Evolutionary conservation across 2,888 invertebrate species (phyloP).

Genomic region (Campoletis raptor): DNA sequence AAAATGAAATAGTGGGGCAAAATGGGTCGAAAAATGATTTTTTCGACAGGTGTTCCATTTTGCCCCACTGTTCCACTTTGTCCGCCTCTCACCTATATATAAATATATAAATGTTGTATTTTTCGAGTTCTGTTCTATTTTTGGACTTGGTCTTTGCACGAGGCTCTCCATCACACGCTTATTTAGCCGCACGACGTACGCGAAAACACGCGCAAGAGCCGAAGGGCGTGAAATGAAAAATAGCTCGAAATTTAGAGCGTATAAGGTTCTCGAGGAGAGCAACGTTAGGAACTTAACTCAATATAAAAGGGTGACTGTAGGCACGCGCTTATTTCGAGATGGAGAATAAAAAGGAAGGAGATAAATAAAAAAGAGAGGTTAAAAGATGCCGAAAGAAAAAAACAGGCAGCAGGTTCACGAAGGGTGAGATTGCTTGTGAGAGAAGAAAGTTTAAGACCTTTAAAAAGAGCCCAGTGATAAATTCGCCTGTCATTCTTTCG

Average conservation of each 20-base stretch:
- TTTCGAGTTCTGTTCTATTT: conserved; percentile 45
- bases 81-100: too few species aligned
- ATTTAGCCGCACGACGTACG: conserved; percentile 49
- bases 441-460: conserved; percentile 64
- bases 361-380: conserved; percentile 32
- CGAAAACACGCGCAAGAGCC: conserved; percentile 47
- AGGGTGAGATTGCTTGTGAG: conserved; percentile 61
- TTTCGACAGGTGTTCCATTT: too few species aligned
- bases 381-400: conserved; percentile 44
- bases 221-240: conserved; percentile 73
- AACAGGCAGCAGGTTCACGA: conserved; percentile 35
- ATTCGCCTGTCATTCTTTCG: conserved; percentile 64
- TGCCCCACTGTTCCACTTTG: too few species aligned
- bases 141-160: conserved; percentile 33
- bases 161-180: conserved; percentile 49
- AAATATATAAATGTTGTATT: neutral
- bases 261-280: conserved; percentile 38
- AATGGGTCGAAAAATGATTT: too few species aligned
- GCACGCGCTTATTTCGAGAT: conserved; percentile 47
- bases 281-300: conserved; percentile 66
- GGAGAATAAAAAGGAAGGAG: conserved; percentile 17
- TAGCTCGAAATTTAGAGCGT: conserved; percentile 72
- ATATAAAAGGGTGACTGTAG: conserved; percentile 67
- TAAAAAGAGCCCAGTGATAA: conserved; percentile 64
- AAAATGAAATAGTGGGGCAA: too few species aligned